Conservation (phyloP, 2,113 vertebrate genomes). For the Chitala chitala region DNA sequence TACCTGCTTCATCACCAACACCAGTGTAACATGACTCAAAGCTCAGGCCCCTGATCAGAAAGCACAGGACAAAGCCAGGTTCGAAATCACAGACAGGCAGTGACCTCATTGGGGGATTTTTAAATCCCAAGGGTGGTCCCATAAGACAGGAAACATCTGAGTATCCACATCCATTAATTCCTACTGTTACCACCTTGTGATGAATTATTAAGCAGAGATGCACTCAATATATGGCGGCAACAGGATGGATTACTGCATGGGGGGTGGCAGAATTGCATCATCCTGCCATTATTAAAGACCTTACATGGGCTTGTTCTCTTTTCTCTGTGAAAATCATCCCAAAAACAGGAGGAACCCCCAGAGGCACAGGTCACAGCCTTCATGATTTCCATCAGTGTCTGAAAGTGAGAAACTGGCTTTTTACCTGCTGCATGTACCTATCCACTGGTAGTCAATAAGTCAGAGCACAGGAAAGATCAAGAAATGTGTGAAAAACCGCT, state of each 20-base stretch:
- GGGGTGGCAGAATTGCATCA: conserved; percentile 45
- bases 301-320: neutral
- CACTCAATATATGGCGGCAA: neutral
- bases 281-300: neutral
- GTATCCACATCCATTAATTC: conserved; percentile 40
- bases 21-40: too few relatives aligned
- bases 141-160: conserved; percentile 13
- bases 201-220: conserved; percentile 54
- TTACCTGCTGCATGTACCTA: neutral
- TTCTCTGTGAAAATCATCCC: neutral
- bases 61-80: too few relatives aligned
- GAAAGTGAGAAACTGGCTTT: too few relatives aligned
- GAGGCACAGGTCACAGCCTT: neutral
- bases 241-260: neutral
- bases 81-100: neutral
- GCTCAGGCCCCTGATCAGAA: neutral
- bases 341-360: neutral
- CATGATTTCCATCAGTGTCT: neutral
- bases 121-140: conserved; percentile 9
- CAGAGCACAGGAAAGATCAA: neutral
- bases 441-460: neutral
- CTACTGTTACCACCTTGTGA: conserved; percentile 43
- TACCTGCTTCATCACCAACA: too few relatives aligned
- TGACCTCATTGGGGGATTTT: conserved; percentile 29
- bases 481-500: too few relatives aligned